Conservation (phyloP, 2,888 invertebrate genomes). For the Cyrtodaria siliqua region DNA sequence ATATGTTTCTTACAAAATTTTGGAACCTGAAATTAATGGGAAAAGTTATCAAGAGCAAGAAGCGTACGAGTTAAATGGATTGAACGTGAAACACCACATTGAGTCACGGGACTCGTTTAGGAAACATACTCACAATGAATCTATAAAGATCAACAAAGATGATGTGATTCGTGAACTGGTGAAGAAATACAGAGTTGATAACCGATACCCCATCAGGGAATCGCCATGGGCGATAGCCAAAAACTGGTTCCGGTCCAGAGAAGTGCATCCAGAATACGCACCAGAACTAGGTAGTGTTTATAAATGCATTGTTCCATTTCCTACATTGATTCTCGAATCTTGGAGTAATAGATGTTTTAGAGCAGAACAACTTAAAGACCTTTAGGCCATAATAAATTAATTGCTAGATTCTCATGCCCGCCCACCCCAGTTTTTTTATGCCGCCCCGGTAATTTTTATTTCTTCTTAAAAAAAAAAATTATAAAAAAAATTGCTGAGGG, state of each 20-base stretch:
- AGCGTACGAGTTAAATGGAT: slow-evolving; percentile 14
- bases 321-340: not conserved
- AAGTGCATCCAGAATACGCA: slow-evolving; percentile 79
- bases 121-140: slow-evolving; percentile 20
- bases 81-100: slow-evolving; percentile 18
- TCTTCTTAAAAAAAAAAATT: no score
- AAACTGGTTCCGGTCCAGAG: slow-evolving; percentile 80
- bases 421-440: no score
- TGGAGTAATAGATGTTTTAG: no score
- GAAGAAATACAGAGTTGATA: slow-evolving; percentile 67
- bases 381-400: no score
- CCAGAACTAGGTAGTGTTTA: slow-evolving; percentile 77
- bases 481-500: no score
- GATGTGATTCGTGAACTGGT: slow-evolving; percentile 59
- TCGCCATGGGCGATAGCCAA: slow-evolving; percentile 82
- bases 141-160: slow-evolving; percentile 27
- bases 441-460: no score
- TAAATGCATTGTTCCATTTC: not conserved
- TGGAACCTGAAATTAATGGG: slow-evolving; percentile 67
- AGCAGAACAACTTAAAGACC: no score
- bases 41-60: slow-evolving; percentile 31
- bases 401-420: no score
- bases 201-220: slow-evolving; percentile 48
- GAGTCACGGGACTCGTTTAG: slow-evolving; percentile 28
- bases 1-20: slow-evolving; percentile 70